These are phyloP conservation scores for Meloidogyne hapla DNA, from an alignment of 1,140 invertebrate species.

Conservation along the genomic window DNA sequence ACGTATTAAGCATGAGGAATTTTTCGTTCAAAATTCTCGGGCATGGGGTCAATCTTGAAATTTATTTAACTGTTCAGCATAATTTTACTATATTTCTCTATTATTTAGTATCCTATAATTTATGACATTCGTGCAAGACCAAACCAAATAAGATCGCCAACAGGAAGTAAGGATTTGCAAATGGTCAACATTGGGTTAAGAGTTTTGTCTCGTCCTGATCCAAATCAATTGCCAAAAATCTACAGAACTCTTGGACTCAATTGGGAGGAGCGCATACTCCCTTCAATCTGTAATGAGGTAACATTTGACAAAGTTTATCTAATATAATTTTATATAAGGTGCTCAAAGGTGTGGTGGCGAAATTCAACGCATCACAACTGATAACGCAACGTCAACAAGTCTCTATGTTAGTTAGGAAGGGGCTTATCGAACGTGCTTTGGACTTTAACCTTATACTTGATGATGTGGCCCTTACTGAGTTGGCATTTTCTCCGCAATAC, in stretches of 20 bases:
- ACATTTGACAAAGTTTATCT: not conserved
- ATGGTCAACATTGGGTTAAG: conserved; percentile 98
- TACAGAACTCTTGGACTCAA: conserved; percentile 78
- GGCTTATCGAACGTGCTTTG: conserved; percentile 89
- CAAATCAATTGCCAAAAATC: conserved; percentile 76
- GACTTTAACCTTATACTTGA: conserved; percentile 98
- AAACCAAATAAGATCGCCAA: conserved; percentile 91
- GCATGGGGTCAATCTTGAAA: too few species aligned
- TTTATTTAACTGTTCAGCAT: too few species aligned
- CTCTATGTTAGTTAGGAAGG: conserved; percentile 85
- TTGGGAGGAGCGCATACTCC: conserved; percentile 75
- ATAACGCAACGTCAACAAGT: conserved; percentile 93
- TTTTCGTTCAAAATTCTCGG: too few species aligned
- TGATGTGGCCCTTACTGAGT: conserved; percentile 98
- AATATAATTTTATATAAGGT: conserved; percentile 65
- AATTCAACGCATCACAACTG: conserved; percentile 98
- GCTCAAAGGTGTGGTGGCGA: conserved; percentile 96
- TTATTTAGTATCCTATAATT: conserved; percentile 91
- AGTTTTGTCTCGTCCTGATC: conserved; percentile 89
- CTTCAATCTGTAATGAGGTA: conserved; percentile 99
- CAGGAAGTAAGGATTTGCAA: conserved; percentile 95
- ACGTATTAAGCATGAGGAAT: too few species aligned
- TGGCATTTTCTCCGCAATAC: conserved; percentile 98
- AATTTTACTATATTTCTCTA: too few species aligned
- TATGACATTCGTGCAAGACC: conserved; percentile 95